Evolutionary conservation across 2,113 vertebrate species (phyloP).

Genomic region (Lethenteron camtschaticum): DNA sequence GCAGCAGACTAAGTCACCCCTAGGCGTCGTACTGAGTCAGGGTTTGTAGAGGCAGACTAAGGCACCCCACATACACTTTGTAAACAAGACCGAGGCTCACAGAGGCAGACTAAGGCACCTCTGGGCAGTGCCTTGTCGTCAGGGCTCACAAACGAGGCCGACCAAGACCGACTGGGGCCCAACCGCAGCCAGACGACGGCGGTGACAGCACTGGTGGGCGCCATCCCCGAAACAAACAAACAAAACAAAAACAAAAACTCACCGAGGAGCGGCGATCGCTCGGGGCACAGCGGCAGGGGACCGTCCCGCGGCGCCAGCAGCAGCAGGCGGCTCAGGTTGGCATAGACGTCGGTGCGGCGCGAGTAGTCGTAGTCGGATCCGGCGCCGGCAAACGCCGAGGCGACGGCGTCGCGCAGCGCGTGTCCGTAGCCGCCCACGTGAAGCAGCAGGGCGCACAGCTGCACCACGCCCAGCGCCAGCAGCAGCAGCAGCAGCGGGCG

Average conservation of each 20-base stretch:
- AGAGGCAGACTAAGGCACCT: too few relatives aligned
- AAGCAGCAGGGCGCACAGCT: constrained; percentile 57
- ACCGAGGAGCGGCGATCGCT: constrained; percentile 55
- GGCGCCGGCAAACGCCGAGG: constrained; percentile 41
- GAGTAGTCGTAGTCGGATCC: constrained; percentile 59
- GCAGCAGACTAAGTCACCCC: too few relatives aligned
- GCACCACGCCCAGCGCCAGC: constrained; percentile 16
- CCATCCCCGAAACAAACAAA: not conserved
- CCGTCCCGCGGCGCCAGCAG: constrained; percentile 17
- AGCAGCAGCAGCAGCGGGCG: too few relatives aligned
- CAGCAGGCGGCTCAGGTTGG: constrained; percentile 50
- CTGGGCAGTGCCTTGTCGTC: too few relatives aligned
- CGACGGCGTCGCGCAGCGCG: constrained; percentile 56
- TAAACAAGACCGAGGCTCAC: too few relatives aligned
- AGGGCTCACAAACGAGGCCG: too few relatives aligned
- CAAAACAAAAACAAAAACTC: constrained; percentile 15
- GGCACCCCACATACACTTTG: too few relatives aligned
- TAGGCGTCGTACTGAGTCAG: too few relatives aligned
- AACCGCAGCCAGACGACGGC: too few relatives aligned
- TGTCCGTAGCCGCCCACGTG: constrained; percentile 69
- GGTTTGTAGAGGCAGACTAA: too few relatives aligned
- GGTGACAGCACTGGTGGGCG: too few relatives aligned
- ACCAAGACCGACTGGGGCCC: too few relatives aligned
- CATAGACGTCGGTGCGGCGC: constrained; percentile 62
- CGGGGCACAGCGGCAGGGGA: constrained; percentile 35